Base-by-base conservation (phyloP, 1,140 invertebrate genomes). In the Agrilus planipennis region DNA sequence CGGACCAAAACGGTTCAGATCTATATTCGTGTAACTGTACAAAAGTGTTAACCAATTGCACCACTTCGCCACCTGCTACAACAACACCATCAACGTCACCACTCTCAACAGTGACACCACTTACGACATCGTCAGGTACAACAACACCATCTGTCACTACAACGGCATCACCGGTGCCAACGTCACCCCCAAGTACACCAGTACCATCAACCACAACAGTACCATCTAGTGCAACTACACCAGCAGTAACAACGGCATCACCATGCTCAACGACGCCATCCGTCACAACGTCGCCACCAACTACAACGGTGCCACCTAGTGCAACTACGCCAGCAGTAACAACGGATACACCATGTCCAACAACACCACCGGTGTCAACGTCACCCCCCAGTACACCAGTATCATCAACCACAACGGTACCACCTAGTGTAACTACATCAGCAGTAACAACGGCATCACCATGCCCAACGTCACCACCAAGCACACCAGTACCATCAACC, bases 121-220 rank as follows among this genome's bases (percentile, higher is more conserved):
- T n/a, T n/a, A n/a, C n/a, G 41, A 49, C 58, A 20, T 6, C 21
- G 10, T 45, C 46, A 12, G 52, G 29, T 57, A 57, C 42, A 47
- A 49, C 40, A 54, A 35, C 20, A 7, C 55, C 42, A 59, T 54
- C 43, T 31, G 29, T 27, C 4, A 36, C 34, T 52, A 57, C 47
- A 46, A 50, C 27, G 46, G n/a, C n/a, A n/a, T n/a, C n/a, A n/a
- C n/a, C n/a, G n/a, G n/a, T n/a, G n/a, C 42, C 30, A 46, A 35
- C 9, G 27, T 50, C 2, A 23, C 49, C 29, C 43, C 46, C 39
- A 47, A 29, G 30, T n/a, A n/a, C n/a, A n/a, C n/a, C n/a, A n/a
- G n/a, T n/a, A n/a, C n/a, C n/a, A n/a, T n/a, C n/a, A 27, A 27
- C n/a, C 23, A n/a, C 23, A 9, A 27, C 1, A 54, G 39, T 58